Conservation (phyloP, 2,888 invertebrate genomes). For the Caprella mutica region DNA sequence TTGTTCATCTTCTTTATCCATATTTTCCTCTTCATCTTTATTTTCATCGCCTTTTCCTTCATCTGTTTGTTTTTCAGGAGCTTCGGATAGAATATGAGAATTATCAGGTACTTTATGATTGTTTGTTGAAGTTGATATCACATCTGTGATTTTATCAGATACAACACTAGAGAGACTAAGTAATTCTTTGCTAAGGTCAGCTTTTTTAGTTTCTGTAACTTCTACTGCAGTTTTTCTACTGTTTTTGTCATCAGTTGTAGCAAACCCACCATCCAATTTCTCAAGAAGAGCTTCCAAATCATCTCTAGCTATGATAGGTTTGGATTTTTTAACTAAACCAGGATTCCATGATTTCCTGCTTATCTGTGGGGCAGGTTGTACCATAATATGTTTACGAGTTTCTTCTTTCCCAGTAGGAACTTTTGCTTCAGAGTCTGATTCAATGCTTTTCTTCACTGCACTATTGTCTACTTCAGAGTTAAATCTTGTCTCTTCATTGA, state of each 20-base stretch:
- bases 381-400: too few species aligned
- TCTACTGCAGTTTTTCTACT: not conserved
- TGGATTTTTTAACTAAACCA: too few species aligned
- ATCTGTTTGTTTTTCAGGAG: not conserved
- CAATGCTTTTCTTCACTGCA: constrained; percentile 15
- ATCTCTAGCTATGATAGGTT: too few species aligned
- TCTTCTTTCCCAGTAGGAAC: not conserved
- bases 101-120: not conserved
- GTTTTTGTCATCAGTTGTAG: not conserved
- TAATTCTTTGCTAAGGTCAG: not conserved
- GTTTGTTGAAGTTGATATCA: not conserved
- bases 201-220: not conserved
- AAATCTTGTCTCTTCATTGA: constrained; percentile 9
- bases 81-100: not conserved
- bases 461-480: constrained; percentile 27
- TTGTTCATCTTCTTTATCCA: not conserved
- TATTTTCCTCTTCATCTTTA: not conserved
- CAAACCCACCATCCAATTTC: too few species aligned
- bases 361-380: too few species aligned
- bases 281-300: too few species aligned
- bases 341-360: too few species aligned
- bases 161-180: not conserved
- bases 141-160: not conserved
- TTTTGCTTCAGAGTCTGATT: constrained; percentile 2
- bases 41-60: not conserved